phyloP scores from a whole-genome alignment of 2,113 vertebrate species.

The Acanthochromis polyacanthus region DNA sequence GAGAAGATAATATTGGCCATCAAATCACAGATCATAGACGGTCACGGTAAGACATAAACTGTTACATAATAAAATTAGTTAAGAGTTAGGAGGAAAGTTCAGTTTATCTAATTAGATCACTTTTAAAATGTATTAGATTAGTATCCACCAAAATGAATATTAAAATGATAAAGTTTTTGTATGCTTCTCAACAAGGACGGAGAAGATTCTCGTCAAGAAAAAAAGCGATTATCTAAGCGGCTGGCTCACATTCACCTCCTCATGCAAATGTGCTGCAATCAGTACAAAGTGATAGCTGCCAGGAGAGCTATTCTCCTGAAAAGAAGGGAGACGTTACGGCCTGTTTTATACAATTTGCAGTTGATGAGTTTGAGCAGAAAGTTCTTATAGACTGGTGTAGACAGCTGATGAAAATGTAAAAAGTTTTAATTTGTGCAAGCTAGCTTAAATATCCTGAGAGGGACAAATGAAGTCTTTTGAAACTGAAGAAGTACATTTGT shows the following conservation, averaged over 20 bases:
- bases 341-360: neutral
- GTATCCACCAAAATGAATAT: neutral
- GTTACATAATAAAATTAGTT: too few species aligned
- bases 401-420: too few species aligned
- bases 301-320: neutral
- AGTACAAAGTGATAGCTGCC: constrained; percentile 2
- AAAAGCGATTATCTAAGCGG: neutral
- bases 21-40: too few species aligned
- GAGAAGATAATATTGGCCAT: too few species aligned
- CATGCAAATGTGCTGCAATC: neutral
- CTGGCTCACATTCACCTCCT: neutral
- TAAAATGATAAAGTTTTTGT: neutral
- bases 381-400: neutral
- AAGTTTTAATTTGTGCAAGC: too few species aligned
- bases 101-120: too few species aligned
- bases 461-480: too few species aligned
- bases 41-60: too few species aligned
- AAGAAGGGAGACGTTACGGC: neutral
- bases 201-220: neutral
- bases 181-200: neutral
- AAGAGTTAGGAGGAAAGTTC: too few species aligned
- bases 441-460: too few species aligned
- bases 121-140: too few species aligned
- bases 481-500: neutral
- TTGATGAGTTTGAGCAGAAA: constrained; percentile 5